Percentiles rank a stretch among this genome's conserved stretches.
phyloP scores from a whole-genome alignment of 2,113 vertebrate genomes.

The Rattus norvegicus region DNA sequence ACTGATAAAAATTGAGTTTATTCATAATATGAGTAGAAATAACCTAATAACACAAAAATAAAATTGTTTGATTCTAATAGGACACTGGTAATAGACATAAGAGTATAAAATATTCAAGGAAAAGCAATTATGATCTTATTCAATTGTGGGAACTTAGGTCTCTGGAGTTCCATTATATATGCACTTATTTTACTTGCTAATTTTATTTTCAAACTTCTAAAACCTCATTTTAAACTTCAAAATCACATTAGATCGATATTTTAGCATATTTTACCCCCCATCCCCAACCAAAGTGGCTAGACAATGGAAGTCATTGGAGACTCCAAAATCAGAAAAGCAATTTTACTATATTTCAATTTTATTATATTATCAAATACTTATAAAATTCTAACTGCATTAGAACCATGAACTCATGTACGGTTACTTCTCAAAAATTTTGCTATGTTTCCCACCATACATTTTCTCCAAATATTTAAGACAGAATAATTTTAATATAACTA shows the following conservation, averaged over 20 bases:
- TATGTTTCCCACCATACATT: neutral
- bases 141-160: constrained; percentile 66
- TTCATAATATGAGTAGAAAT: constrained; percentile 54
- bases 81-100: constrained; percentile 65
- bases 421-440: neutral
- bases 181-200: constrained; percentile 78
- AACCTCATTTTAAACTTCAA: constrained; percentile 73
- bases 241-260: constrained; percentile 66
- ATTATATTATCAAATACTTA: constrained; percentile 9
- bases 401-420: neutral
- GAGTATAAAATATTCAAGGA: constrained; percentile 72
- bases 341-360: constrained; percentile 41
- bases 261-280: constrained; percentile 37
- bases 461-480: neutral
- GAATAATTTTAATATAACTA: neutral
- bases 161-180: constrained; percentile 70
- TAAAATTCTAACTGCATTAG: neutral
- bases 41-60: constrained; percentile 58
- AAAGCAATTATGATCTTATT: constrained; percentile 73
- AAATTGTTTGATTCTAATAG: constrained; percentile 68
- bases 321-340: neutral
- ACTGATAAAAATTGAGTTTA: constrained; percentile 53
- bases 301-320: constrained; percentile 55
- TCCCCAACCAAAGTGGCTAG: neutral
- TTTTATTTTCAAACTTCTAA: constrained; percentile 72